Conservation (phyloP, 2,888 invertebrate species). For the Psylliodes chrysocephalus region DNA sequence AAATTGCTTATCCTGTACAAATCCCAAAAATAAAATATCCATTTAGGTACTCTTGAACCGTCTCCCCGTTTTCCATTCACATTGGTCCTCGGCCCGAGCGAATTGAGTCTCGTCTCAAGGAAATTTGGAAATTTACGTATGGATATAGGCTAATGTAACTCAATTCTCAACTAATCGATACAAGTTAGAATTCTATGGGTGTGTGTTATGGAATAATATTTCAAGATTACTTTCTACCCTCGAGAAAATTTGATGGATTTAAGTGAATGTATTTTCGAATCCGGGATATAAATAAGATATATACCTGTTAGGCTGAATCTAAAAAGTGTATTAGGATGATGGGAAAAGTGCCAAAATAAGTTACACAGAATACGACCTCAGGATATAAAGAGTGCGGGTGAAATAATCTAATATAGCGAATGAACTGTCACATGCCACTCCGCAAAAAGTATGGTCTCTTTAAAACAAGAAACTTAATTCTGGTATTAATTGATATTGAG, state of each 20-base stretch:
- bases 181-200: constrained; percentile 23
- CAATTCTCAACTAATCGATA: constrained; percentile 33
- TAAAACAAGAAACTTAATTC: too few species aligned
- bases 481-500: too few species aligned
- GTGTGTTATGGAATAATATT: constrained; percentile 28
- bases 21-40: background rate
- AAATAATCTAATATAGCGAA: too few species aligned
- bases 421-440: too few species aligned
- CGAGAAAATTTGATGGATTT: constrained; percentile 11
- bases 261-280: background rate
- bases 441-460: too few species aligned
- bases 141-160: constrained; percentile 42
- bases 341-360: too few species aligned
- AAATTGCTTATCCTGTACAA: too few species aligned
- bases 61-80: background rate
- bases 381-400: too few species aligned
- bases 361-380: too few species aligned
- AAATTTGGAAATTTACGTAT: constrained; percentile 21
- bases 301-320: background rate
- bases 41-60: background rate
- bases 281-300: constrained; percentile 11
- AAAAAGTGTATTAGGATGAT: background rate
- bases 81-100: background rate
- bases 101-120: constrained; percentile 15
- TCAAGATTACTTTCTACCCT: constrained; percentile 15